Percentiles rank a stretch among this genome's conserved stretches.
Evolutionary conservation across 30 jellyfish, hydroid and myxozoan genomes (phyloP).

Genomic region (Pelagia noctiluca): DNA sequence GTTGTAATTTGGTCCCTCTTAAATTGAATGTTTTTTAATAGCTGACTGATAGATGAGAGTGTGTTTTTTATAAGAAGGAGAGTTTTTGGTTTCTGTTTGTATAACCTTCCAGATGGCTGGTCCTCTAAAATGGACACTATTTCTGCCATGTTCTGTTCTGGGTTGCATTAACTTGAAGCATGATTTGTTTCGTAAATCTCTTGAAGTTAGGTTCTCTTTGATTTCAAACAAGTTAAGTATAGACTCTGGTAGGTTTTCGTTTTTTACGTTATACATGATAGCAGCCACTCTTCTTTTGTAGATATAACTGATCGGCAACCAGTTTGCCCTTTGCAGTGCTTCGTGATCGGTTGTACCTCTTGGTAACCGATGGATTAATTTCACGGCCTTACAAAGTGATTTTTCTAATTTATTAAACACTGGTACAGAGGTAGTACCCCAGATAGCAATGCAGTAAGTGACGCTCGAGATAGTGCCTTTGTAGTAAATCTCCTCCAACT

Average conservation of each 20-base stretch:
- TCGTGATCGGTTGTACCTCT: slow-evolving; percentile 8
- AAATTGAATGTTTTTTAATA: slow-evolving; percentile 34
- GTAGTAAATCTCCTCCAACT: neutral
- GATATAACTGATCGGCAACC: slow-evolving; percentile 17
- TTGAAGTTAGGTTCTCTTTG: neutral
- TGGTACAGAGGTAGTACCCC: slow-evolving; percentile 9
- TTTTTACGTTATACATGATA: neutral
- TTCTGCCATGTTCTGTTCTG: neutral
- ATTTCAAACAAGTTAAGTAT: neutral
- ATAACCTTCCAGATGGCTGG: slow-evolving; percentile 3
- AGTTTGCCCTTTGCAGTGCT: slow-evolving; percentile 18
- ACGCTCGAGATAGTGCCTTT: slow-evolving; percentile 1
- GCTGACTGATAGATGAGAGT: slow-evolving; percentile 36
- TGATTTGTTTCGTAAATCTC: slow-evolving; percentile 2
- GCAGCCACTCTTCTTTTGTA: slow-evolving; percentile 24
- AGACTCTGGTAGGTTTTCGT: neutral
- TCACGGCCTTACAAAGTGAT: slow-evolving; percentile 8
- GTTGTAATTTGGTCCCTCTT: slow-evolving; percentile 22
- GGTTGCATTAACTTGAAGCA: neutral
- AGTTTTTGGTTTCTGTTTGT: slow-evolving; percentile 37
- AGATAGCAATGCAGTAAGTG: slow-evolving; percentile 1
- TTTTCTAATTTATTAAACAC: slow-evolving; percentile 1
- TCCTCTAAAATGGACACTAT: neutral
- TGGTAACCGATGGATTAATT: slow-evolving; percentile 22
- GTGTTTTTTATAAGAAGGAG: slow-evolving; percentile 30